These are phyloP conservation scores for Muscicapa comitata DNA, from an alignment of 2,797 vertebrate species.

Conservation along the genomic window DNA sequence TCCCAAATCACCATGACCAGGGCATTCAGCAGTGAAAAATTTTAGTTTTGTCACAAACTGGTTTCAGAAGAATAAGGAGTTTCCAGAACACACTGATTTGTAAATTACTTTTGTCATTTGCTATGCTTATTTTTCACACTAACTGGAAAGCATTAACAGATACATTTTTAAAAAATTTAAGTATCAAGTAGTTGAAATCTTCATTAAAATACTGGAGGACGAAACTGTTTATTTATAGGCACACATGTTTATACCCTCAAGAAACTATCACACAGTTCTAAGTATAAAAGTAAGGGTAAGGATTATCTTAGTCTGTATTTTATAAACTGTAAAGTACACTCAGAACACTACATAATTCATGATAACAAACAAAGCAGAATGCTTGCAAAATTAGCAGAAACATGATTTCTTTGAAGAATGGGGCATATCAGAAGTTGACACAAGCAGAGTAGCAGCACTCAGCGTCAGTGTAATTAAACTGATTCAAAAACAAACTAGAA, in stretches of 20 bases:
- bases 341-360: background rate
- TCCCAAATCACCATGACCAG: background rate
- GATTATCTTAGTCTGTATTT: background rate
- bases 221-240: background rate
- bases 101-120: background rate
- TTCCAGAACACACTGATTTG: background rate
- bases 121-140: background rate
- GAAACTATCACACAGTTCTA: background rate
- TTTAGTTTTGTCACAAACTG: background rate
- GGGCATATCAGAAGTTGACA: background rate
- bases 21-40: background rate
- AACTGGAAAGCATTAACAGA: background rate
- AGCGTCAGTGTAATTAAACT: background rate
- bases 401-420: background rate
- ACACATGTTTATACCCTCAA: background rate
- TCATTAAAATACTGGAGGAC: background rate
- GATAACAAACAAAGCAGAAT: background rate
- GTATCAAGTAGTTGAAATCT: background rate
- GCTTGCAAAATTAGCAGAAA: background rate
- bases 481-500: background rate
- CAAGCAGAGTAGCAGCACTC: background rate
- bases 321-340: conserved; percentile 4
- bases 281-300: background rate
- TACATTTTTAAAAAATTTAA: background rate
- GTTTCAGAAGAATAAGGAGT: background rate